These are phyloP conservation scores for Eriocheir sinensis DNA, from an alignment of 1,140 invertebrate species.

Conservation along the genomic window DNA sequence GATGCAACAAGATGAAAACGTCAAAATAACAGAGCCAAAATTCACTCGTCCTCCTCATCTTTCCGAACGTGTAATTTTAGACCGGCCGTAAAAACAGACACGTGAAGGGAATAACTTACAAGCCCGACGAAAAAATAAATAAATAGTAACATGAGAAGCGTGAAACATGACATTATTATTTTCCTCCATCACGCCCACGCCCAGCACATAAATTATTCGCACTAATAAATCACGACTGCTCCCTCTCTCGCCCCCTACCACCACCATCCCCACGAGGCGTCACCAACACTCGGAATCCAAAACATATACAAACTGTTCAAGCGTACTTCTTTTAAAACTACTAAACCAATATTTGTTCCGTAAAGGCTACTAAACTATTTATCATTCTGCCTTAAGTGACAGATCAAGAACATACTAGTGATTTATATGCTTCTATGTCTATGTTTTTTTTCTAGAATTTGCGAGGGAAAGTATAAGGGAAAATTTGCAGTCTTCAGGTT, in stretches of 20 bases:
- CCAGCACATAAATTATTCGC: not conserved
- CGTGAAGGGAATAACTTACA: not conserved
- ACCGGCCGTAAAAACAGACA: not conserved
- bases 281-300: not conserved
- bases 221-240: not conserved
- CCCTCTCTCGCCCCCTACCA: too few species aligned
- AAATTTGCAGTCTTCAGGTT: too few species aligned
- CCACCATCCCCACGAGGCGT: conserved; percentile 1
- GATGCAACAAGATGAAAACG: not conserved
- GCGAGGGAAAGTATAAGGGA: too few species aligned
- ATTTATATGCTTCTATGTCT: too few species aligned
- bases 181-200: not conserved
- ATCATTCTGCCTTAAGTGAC: too few species aligned
- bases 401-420: too few species aligned
- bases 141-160: not conserved
- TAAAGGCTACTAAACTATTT: not conserved
- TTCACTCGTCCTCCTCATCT: not conserved
- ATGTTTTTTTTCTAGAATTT: too few species aligned
- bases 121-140: not conserved
- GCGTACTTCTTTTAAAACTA: not conserved
- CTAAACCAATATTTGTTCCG: not conserved
- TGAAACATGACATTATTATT: conserved; percentile 7
- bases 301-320: not conserved
- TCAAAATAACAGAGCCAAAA: not conserved
- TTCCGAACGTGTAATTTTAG: not conserved